Conservation (phyloP, 2,797 vertebrate species). For the Enteromius treurensis region DNA sequence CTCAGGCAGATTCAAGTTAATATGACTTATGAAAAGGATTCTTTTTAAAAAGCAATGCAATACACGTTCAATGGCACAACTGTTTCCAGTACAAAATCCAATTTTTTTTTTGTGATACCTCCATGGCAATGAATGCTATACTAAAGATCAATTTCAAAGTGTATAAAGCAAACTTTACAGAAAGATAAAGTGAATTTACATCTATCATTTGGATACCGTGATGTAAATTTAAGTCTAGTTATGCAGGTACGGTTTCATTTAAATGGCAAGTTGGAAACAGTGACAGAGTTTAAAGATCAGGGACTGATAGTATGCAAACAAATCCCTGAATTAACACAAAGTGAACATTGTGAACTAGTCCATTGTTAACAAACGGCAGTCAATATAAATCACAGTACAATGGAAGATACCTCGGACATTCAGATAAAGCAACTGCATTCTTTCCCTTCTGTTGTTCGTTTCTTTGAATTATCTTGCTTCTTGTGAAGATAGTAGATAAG, state of each 20-base stretch:
- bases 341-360: not conserved
- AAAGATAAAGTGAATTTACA: not conserved
- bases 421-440: not conserved
- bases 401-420: not conserved
- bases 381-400: slow-evolving; percentile 9
- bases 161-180: not conserved
- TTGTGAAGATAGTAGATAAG: slow-evolving; percentile 3
- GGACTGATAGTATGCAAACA: not conserved
- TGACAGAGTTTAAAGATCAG: not conserved
- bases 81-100: slow-evolving; percentile 9
- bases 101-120: not conserved
- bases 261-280: not conserved
- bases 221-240: not conserved
- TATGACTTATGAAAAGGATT: slow-evolving; percentile 24
- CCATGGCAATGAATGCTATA: not conserved
- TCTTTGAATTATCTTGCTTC: not conserved
- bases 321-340: not conserved
- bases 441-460: not conserved
- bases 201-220: slow-evolving; percentile 1
- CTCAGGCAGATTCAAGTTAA: slow-evolving; percentile 2
- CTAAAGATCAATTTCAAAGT: not conserved
- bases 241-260: slow-evolving; percentile 1
- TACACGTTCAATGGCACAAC: not conserved
- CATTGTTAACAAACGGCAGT: not conserved
- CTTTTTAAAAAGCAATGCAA: slow-evolving; percentile 7